These are phyloP conservation scores for Gallinago nigripennis DNA, from an alignment of 2,797 vertebrate genomes.

Conservation along the genomic window DNA sequence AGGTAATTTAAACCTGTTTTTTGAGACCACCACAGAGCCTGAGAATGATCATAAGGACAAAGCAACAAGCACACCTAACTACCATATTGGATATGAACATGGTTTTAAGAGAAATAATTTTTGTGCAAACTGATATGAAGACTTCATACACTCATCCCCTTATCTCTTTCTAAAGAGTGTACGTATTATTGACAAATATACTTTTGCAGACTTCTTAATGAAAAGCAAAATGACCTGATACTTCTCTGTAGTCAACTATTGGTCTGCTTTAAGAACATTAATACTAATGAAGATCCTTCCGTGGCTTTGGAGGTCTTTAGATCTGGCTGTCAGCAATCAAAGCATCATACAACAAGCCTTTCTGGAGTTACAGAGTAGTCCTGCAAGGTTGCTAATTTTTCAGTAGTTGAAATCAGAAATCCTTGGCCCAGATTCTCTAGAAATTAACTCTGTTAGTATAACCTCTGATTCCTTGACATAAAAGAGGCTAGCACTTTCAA, in stretches of 20 bases:
- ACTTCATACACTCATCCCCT: neutral
- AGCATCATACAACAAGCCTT: neutral
- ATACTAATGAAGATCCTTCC: neutral
- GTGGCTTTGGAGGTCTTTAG: neutral
- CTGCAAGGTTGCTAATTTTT: neutral
- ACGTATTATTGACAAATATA: neutral
- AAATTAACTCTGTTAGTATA: neutral
- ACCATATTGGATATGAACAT: neutral
- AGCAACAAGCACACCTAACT: neutral
- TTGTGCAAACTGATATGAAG: neutral
- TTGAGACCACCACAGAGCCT: neutral
- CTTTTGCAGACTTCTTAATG: neutral
- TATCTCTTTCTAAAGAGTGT: neutral
- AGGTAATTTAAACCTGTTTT: neutral
- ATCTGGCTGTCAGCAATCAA: neutral
- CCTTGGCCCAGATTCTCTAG: neutral
- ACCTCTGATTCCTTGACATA: neutral
- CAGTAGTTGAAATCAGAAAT: neutral
- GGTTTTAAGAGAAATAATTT: neutral
- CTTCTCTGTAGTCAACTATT: neutral
- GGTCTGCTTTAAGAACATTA: neutral
- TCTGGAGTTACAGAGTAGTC: neutral
- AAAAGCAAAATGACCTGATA: neutral
- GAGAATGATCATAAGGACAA: neutral
- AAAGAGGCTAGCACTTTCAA: neutral